A percentile compares a stretch with the other conserved stretches of the same genome.
These are phyloP conservation scores for Drosophila rhopaloa DNA, from an alignment of 1,140 invertebrate genomes.

Conservation along the genomic window DNA sequence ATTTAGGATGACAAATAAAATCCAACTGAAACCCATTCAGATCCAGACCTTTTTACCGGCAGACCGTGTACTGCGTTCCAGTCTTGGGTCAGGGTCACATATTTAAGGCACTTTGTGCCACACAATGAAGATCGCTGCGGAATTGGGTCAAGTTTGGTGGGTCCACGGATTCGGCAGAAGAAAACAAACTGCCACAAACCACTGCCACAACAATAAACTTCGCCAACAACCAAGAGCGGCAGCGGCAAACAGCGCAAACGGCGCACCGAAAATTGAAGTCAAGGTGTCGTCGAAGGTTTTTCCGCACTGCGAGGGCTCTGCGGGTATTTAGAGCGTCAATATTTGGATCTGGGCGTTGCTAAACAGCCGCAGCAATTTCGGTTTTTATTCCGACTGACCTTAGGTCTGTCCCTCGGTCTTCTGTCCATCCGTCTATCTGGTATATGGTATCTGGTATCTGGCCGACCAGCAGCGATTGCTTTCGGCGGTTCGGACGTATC, in stretches of 20 bases:
- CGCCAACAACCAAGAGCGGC: not conserved
- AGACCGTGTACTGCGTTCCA: not conserved
- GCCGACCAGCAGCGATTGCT: not conserved
- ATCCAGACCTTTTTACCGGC: not conserved
- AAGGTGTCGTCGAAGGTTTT: conserved; percentile 70
- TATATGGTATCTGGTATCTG: not conserved
- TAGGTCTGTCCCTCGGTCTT: conserved; percentile 41
- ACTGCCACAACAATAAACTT: conserved; percentile 5
- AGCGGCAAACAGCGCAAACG: conserved; percentile 18
- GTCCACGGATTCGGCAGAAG: conserved; percentile 21
- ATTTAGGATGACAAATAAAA: not conserved
- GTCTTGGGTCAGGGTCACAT: conserved; percentile 31
- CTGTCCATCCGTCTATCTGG: conserved; percentile 28
- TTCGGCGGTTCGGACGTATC: conserved; percentile 2
- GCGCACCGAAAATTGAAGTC: conserved; percentile 64
- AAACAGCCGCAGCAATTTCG: conserved; percentile 66
- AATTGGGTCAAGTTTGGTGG: conserved; percentile 46
- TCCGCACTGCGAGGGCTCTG: conserved; percentile 52
- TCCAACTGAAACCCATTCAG: not conserved
- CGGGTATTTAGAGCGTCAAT: conserved; percentile 71
- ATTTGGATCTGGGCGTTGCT: conserved; percentile 73
- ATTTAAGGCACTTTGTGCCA: conserved; percentile 13
- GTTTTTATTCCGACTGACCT: conserved; percentile 59
- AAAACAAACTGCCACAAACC: conserved; percentile 17
- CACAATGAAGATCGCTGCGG: conserved; percentile 29